Evolutionary conservation across 2,797 vertebrate species (phyloP).

Genomic region (Simalia tracyae): DNA sequence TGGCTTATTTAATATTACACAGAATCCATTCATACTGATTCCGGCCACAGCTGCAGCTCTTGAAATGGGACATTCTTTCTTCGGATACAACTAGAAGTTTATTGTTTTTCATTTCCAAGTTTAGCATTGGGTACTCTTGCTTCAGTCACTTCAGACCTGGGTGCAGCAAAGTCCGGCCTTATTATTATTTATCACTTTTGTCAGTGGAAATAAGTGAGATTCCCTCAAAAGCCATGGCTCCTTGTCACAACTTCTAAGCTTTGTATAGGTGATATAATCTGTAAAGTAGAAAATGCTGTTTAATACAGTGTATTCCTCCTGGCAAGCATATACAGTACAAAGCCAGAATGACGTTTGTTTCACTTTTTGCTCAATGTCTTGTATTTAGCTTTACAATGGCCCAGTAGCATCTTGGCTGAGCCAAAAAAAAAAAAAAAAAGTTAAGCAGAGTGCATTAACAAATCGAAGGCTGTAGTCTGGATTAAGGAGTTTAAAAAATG

Average conservation of each 20-base stretch:
- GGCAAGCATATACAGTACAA: conserved; percentile 2
- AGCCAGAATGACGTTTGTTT: background rate
- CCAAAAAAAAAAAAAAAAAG: background rate
- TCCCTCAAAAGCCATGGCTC: background rate
- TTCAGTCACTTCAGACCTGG: background rate
- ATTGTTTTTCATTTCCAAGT: conserved; percentile 40
- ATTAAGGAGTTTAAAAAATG: background rate
- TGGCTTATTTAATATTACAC: conserved; percentile 1
- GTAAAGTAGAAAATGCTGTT: conserved; percentile 39
- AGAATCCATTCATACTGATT: conserved; percentile 9
- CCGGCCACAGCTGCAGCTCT: conserved; percentile 41
- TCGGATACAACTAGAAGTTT: conserved; percentile 26
- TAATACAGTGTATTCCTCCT: conserved; percentile 27
- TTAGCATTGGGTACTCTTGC: conserved; percentile 9
- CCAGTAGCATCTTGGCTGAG: background rate
- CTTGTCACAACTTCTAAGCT: background rate
- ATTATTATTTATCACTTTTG: background rate
- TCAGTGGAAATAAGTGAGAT: background rate
- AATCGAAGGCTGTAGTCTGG: background rate
- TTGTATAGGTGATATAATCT: background rate
- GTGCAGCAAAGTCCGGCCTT: conserved; percentile 15
- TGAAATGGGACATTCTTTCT: conserved; percentile 23
- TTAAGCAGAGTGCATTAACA: background rate
- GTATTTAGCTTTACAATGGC: background rate
- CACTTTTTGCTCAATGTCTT: background rate